Percentiles rank a stretch among this genome's conserved stretches.
These are phyloP conservation scores for Potamarius usumacintae DNA, from an alignment of 2,113 vertebrate species.

Conservation along the genomic window DNA sequence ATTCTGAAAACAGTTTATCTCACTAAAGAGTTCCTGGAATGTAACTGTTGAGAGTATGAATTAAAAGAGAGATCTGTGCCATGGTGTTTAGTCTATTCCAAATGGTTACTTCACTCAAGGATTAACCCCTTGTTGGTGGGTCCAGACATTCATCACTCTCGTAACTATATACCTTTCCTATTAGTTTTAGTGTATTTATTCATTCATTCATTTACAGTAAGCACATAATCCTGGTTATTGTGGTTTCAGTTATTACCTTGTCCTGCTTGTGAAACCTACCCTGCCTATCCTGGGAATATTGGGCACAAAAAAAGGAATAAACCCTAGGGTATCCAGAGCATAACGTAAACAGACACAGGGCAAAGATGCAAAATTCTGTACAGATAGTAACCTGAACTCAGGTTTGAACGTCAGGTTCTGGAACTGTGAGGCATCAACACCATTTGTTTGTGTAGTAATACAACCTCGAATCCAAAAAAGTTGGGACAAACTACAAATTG, in stretches of 20 bases:
- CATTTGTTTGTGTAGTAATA: not conserved
- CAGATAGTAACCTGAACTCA: not conserved
- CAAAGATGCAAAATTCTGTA: not conserved
- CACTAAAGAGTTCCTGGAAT: not conserved
- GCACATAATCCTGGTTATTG: not conserved
- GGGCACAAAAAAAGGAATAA: not conserved
- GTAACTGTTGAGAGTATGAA: not conserved
- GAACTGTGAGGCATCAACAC: not conserved
- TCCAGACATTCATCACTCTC: not conserved
- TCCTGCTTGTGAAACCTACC: not conserved
- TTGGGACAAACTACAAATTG: too few species aligned
- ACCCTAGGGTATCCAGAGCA: too few species aligned
- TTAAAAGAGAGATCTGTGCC: not conserved
- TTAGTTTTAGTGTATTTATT: not conserved
- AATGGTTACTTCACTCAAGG: not conserved
- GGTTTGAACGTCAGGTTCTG: not conserved
- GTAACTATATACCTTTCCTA: not conserved
- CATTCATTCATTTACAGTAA: not conserved
- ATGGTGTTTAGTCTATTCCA: not conserved
- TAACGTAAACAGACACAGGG: not conserved
- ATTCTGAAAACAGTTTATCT: slow-evolving; percentile 3
- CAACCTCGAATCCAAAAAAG: too few species aligned
- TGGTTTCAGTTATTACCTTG: not conserved
- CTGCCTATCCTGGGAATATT: not conserved
- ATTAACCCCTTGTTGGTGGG: not conserved